Percentiles rank a stretch among this genome's conserved stretches.
Evolutionary conservation across 2,113 vertebrate species (phyloP).

Genomic region (Anhinga rufa): DNA sequence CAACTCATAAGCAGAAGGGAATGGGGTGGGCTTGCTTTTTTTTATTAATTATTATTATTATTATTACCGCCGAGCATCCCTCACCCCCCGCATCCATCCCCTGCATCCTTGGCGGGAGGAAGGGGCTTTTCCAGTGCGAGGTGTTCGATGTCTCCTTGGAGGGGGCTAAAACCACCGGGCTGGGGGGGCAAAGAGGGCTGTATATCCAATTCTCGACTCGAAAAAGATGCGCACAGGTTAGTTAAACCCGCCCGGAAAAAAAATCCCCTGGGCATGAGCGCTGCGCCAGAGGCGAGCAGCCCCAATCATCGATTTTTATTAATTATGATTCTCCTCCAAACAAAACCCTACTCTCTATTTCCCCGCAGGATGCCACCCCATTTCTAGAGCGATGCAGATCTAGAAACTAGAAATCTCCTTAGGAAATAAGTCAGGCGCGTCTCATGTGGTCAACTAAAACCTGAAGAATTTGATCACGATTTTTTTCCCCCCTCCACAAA

Average conservation of each 20-base stretch:
- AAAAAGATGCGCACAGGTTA: background rate
- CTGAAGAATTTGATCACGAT: background rate
- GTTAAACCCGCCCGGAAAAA: background rate
- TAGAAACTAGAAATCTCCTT: background rate
- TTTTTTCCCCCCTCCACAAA: background rate
- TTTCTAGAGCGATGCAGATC: accelerated
- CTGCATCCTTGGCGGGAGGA: background rate
- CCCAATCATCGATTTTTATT: background rate
- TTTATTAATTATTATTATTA: too few relatives aligned
- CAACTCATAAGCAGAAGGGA: background rate
- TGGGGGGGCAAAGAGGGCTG: background rate
- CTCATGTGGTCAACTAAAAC: background rate
- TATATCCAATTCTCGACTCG: background rate
- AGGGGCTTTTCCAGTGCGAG: background rate
- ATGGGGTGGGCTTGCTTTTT: background rate
- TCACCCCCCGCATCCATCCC: background rate
- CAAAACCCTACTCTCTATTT: background rate
- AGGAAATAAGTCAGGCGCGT: background rate
- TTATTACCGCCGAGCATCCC: background rate
- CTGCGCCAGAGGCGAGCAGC: background rate
- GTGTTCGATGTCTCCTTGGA: background rate
- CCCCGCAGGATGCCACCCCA: background rate
- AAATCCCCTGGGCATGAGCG: accelerated
- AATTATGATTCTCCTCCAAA: background rate
- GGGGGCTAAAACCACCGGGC: too few relatives aligned